Base-by-base conservation (phyloP, 1,140 invertebrate genomes). In the Lineus longissimus region DNA sequence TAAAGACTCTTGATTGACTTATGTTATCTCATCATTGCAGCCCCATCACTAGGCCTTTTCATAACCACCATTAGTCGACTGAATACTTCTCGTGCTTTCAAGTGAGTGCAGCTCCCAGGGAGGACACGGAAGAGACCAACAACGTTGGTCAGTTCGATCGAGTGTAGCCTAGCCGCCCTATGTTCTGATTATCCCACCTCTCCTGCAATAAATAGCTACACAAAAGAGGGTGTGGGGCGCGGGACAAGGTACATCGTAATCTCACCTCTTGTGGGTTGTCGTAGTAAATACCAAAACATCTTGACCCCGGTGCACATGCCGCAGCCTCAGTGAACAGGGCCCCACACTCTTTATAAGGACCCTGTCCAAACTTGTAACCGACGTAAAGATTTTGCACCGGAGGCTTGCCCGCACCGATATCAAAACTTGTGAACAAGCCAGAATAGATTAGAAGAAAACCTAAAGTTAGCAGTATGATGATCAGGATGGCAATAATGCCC, bases 181-280 rank as follows among this genome's bases (percentile, higher is more conserved):
- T n/a, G n/a, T n/a, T n/a, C n/a, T n/a, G n/a, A n/a, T n/a, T n/a
- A n/a, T n/a, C n/a, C n/a, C 36, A 41, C 19, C 36, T 7, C 57
- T 30, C 19, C 17, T 19, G 11, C 19, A 59, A 19, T 17, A 64
- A 25, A 17, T 58, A 56, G 25, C 25, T 15, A n/a, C 0, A 65
- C 6, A 31, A 33, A 19, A n/a, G n/a, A n/a, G n/a, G n/a, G n/a
- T n/a, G n/a, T n/a, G 9, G 22, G 15, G n/a, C 22, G 31, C 22
- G 13, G 25, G 17, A 23, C 9, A 1, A 17, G 4, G 0, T 22
- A 13, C 11, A 29, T 30, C 22, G 23, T 27, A 15, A 43, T 23
- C 70, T 69, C 73, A 83, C 82, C 73, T 74, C 68, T 56, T 81
- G 69, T 0, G 82, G 82, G 65, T 84, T 78, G 61, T 84, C 82